Evolutionary conservation across 2,888 invertebrate species (phyloP), one percentile per base, ranked within the genome.

Genomic region (Blera fallax): DNA sequence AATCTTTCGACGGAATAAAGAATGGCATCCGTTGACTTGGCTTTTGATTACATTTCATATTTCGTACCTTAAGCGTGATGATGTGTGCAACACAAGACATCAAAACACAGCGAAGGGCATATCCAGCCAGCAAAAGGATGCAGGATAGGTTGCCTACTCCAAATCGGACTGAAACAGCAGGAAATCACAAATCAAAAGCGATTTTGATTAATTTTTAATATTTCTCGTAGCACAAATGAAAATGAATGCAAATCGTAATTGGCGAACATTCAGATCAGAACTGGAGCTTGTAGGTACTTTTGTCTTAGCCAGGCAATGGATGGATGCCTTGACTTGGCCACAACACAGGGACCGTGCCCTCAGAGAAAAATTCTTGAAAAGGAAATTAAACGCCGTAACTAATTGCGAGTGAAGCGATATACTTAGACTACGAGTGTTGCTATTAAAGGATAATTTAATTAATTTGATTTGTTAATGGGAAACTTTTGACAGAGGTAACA

Each of bases 131-230:
- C 21, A 50, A 14, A 60, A 64, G 34, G 56, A 72, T 54, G 48
- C 65, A 24, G 4, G 7, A 14, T 3, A 8, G 1, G 40, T 65
- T 24, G 14, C 8, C 8, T 24, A 21, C 70, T 64, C 52, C 24
- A 50, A 48, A 58, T 74, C 83, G 48, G 83, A 48, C 76, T 34
- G 76, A 65, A 85, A 85, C 90, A 91, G 90, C 91, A 89, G 91
- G 91, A 91, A 90, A 90, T 90, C 90, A 89, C 90, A 90, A 90
- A 89, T 90, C 89, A 90, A 88, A 89, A 88, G 84, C 87, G 87
- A 88, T 88, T 90, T 90, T 90, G 91, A 91, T 91, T 91, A 91
- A 91, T 90, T 90, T 90, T 89, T 89, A 89, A 89, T 90, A 90
- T 81, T 76, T 85, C 76, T 60, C 76, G 37, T 60, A 76, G 72